Evolutionary conservation across 2,113 vertebrate species (phyloP).

Genomic region (Lagopus leucura): DNA sequence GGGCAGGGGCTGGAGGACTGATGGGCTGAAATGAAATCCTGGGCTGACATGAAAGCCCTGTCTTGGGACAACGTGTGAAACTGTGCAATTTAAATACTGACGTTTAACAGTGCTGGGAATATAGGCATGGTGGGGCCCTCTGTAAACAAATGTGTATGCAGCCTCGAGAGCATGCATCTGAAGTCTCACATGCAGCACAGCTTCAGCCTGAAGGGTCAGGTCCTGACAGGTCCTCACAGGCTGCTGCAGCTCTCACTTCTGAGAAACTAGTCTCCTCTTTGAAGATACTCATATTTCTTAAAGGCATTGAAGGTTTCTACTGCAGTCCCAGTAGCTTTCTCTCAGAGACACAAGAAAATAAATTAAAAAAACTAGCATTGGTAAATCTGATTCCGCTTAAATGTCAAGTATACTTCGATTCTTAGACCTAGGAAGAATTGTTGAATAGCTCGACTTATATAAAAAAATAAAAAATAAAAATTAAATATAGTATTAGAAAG

Average conservation of each 20-base stretch:
- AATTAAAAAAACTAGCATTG: background rate
- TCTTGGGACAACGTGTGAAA: background rate
- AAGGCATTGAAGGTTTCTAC: background rate
- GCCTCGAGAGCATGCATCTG: accelerated
- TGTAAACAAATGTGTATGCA: background rate
- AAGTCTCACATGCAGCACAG: accelerated
- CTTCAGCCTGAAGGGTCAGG: background rate
- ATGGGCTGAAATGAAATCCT: background rate
- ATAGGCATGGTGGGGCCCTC: background rate
- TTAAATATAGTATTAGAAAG: background rate
- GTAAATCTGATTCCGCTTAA: background rate
- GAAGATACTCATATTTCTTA: background rate
- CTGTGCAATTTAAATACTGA: background rate
- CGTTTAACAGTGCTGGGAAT: background rate
- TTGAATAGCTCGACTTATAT: background rate
- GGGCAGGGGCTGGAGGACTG: background rate
- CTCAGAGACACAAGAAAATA: background rate
- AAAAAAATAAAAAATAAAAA: background rate
- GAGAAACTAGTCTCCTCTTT: background rate
- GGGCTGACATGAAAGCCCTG: background rate
- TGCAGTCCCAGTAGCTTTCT: background rate
- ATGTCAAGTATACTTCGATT: background rate
- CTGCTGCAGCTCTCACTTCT: background rate
- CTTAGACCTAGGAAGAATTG: background rate
- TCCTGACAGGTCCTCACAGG: background rate